Base-by-base conservation (phyloP, 1,140 invertebrate genomes). In the Stenopsyche tienmushanensis region DNA sequence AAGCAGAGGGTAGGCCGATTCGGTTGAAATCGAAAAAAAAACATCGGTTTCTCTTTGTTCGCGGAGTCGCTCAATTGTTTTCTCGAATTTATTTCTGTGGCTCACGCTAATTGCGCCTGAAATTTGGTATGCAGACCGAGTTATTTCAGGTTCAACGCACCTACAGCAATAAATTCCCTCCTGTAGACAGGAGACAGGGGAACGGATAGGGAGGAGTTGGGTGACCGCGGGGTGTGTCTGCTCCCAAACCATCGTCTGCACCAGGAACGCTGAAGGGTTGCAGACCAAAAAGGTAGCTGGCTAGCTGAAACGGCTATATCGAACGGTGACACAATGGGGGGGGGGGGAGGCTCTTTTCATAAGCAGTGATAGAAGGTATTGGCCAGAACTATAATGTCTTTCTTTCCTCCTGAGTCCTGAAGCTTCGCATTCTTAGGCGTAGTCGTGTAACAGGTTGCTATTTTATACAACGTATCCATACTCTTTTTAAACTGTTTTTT, bases 81-180 rank as follows among this genome's bases (percentile, higher is more conserved):
- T n/a, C n/a, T n/a, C n/a, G n/a, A n/a, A n/a, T n/a, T n/a, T n/a
- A n/a, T n/a, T n/a, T n/a, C n/a, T 34, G 29, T 15, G 44, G 18
- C 7, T 18, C 17, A 3, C 20, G 42, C 13, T 60, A 60, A 60
- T 60, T 47, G 57, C 23, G 42, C 42, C 24, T 60, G 24, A 60
- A 47, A 60, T 60, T 60, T 41, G 57, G 42, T 60, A 60, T 60
- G 57, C 57, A 60, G 42, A 60, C 57, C 57, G 42, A 47, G 57
- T 60, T 60, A 60, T 47, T 60, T 60, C 57, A 60, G 57, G 57
- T 60, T 60, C 57, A 60, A 60, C 57, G 57, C 57, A 60, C 57
- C 57, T 60, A 26, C 24, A 21, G 41, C 57, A 45, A 60, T 60
- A 60, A 60, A 60, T 60, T 60, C 57, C 7, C 41, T 2, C 1